phyloP scores from a whole-genome alignment of 1,140 invertebrate genomes.

The Caerostris extrusa region DNA sequence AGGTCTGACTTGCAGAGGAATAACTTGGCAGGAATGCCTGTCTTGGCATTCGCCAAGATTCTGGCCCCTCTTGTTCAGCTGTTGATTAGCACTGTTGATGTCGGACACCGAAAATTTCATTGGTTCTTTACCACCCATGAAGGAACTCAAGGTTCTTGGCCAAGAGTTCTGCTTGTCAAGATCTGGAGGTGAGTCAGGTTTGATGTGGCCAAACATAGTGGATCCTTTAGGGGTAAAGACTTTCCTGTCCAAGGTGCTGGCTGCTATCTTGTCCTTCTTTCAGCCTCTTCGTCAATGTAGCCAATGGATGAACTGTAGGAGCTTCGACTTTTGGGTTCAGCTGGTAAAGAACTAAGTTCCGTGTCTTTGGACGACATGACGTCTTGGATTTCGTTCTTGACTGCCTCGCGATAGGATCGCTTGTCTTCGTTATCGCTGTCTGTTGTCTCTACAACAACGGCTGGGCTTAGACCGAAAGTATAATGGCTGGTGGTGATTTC shows the following conservation, averaged over 20 bases:
- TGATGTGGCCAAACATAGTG: constrained; percentile 55
- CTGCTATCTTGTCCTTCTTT: constrained; percentile 41
- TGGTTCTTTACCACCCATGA: constrained; percentile 69
- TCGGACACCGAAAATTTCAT: constrained; percentile 37
- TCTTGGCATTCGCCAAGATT: constrained; percentile 52
- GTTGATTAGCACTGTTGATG: not conserved
- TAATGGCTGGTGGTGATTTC: constrained; percentile 67
- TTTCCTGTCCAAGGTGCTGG: constrained; percentile 65
- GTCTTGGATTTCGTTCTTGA: constrained; percentile 43
- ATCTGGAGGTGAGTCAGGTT: constrained; percentile 68
- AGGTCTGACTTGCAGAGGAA: constrained; percentile 69
- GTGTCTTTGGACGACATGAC: constrained; percentile 48
- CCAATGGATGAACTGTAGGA: constrained; percentile 68
- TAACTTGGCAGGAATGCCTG: constrained; percentile 55
- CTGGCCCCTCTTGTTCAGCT: not conserved
- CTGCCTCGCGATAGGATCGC: constrained; percentile 18
- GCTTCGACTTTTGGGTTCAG: constrained; percentile 55
- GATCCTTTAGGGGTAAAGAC: constrained; percentile 56
- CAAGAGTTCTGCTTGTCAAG: constrained; percentile 71
- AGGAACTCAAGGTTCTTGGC: constrained; percentile 69
- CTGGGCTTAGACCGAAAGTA: constrained; percentile 51
- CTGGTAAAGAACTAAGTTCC: constrained; percentile 36
- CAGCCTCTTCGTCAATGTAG: constrained; percentile 66
- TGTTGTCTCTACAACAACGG: constrained; percentile 52
- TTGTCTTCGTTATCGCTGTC: constrained; percentile 63